A percentile compares a stretch with the other conserved stretches of the same genome.
These are phyloP conservation scores for Chironex yamaguchii DNA, from an alignment of 30 jellyfish, hydroid and myxozoan genomes.

Conservation along the genomic window DNA sequence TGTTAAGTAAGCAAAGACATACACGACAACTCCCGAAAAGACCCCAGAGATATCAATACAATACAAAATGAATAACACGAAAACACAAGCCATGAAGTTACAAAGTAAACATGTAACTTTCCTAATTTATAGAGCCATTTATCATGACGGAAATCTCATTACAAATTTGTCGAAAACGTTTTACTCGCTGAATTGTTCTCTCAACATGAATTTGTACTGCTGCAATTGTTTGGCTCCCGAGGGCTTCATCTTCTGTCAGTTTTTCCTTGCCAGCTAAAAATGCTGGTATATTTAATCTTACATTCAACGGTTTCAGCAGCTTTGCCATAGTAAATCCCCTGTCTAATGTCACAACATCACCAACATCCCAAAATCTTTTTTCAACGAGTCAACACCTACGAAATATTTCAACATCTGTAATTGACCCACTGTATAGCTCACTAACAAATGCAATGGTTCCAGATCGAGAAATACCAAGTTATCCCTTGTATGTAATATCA, in stretches of 20 bases:
- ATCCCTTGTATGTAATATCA: conserved; percentile 68
- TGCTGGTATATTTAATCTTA: conserved; percentile 52
- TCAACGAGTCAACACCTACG: conserved; percentile 20
- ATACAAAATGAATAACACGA: no score
- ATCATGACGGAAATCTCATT: conserved; percentile 3
- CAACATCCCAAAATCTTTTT: conserved; percentile 63
- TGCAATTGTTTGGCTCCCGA: conserved; percentile 58
- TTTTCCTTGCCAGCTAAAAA: conserved; percentile 61
- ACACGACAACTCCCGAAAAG: no score
- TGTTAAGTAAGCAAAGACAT: no score
- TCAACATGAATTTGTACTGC: conserved; percentile 42
- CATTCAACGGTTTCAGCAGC: conserved; percentile 17
- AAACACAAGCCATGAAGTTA: conserved; percentile 28
- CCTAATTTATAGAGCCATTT: conserved; percentile 18
- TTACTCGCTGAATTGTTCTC: conserved; percentile 50
- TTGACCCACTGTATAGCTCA: conserved; percentile 10
- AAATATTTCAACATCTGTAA: conserved; percentile 55
- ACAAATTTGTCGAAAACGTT: background rate
- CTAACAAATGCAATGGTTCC: conserved; percentile 70
- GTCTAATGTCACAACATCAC: conserved; percentile 62
- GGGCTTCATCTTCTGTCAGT: conserved; percentile 33
- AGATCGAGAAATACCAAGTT: conserved; percentile 72
- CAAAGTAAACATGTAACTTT: conserved; percentile 2
- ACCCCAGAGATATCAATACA: no score
- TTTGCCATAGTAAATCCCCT: conserved; percentile 48